Conservation (phyloP, 2,113 vertebrate genomes). For the Ceuthmochares aereus region DNA sequence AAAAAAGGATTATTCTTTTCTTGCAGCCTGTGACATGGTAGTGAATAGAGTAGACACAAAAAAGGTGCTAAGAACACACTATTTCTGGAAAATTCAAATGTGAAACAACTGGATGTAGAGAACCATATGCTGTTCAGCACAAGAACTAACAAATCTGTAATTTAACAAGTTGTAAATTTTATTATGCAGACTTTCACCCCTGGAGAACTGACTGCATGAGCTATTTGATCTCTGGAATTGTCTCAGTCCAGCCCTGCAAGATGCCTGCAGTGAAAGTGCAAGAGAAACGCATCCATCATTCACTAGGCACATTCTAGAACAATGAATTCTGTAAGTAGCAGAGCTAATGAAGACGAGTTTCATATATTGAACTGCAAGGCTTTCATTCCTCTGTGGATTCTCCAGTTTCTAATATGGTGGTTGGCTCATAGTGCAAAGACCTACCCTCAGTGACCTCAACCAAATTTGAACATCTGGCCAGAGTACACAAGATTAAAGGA, state of each 20-base stretch:
- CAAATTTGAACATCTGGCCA: background rate
- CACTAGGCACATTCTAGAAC: background rate
- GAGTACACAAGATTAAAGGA: background rate
- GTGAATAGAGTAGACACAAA: background rate
- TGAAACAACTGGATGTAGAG: background rate
- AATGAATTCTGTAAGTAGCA: background rate
- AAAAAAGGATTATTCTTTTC: background rate
- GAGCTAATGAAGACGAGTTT: background rate
- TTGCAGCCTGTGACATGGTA: background rate
- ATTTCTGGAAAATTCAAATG: background rate
- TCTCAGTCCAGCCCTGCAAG: background rate
- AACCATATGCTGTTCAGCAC: background rate
- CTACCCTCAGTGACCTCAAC: background rate
- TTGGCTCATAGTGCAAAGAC: background rate
- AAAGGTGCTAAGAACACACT: background rate
- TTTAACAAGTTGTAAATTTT: background rate
- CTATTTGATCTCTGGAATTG: background rate
- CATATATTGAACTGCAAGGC: background rate
- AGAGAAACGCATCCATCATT: background rate
- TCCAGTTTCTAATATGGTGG: background rate
- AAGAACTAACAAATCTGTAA: background rate
- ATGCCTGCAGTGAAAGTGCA: background rate
- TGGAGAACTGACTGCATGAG: background rate
- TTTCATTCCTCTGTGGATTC: background rate
- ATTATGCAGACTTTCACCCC: background rate